These are phyloP conservation scores for Sandelia bainsii DNA, from an alignment of 2,797 vertebrate genomes.

Conservation along the genomic window DNA sequence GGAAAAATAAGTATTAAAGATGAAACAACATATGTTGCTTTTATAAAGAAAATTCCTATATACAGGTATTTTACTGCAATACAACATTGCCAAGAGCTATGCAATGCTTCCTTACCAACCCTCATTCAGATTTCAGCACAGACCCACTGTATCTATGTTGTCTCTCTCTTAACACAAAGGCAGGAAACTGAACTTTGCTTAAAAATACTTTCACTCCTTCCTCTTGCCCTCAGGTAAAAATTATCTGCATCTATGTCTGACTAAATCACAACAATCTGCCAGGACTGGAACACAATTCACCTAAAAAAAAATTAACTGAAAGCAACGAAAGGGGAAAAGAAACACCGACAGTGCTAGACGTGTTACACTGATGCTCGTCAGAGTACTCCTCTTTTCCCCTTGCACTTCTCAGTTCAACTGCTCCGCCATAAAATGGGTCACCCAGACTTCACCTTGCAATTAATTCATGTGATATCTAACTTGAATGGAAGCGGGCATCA, in stretches of 20 bases:
- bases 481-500: constrained; percentile 44
- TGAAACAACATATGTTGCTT: background rate
- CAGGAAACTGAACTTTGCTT: background rate
- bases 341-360: background rate
- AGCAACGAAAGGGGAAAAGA: background rate
- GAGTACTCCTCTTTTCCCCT: background rate
- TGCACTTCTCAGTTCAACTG: constrained; percentile 47
- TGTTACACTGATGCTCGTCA: constrained; percentile 7
- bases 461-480: constrained; percentile 69
- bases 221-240: background rate
- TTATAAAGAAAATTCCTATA: background rate
- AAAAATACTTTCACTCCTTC: background rate
- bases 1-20: background rate
- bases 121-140: background rate
- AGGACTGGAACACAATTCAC: background rate
- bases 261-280: background rate
- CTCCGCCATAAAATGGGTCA: constrained; percentile 71
- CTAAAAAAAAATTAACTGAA: background rate
- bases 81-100: background rate
- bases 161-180: background rate
- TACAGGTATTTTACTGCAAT: background rate
- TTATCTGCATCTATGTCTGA: background rate
- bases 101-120: background rate
- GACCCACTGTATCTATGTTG: background rate
- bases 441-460: constrained; percentile 63